Evolutionary conservation across 2,113 vertebrate species (phyloP), one percentile per base, ranked within the genome.

Genomic region (Alligator mississippiensis): DNA sequence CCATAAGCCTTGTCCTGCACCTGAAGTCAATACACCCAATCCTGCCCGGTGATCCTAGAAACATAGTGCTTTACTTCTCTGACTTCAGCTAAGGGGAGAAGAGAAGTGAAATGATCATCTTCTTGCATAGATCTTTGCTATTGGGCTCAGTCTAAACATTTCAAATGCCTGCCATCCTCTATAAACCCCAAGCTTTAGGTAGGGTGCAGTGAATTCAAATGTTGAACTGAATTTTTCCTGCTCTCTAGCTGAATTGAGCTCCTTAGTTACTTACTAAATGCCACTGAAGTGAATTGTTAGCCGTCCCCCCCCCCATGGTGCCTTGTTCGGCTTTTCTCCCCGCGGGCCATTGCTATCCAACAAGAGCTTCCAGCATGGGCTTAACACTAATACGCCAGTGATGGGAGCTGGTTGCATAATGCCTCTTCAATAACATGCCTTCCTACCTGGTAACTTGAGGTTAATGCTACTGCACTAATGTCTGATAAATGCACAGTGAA

Each of bases 261-360:
- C 55, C 88, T 12, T 11, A 38, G 59, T 84, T 80, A 87, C 70
- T 94, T 84, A 76, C 66, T 87, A 82, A 90, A 68, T 77, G 25
- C 88, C 76, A 80, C 22, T 91, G 15, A 25, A 88, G 11, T 92
- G 84, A 63, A 91, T 77, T 84, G 28, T 77, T 91, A 77, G 34
- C 92, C n/a, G n/a, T n/a, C n/a, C n/a, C 94, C 82, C 88, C 72
- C 84, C 34, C 27, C 87, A 14, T 87, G 90, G 86, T 90, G 66
- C 60, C 60, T 93, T 91, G 84, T 78, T 93, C 54, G 62, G 75
- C 28, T 87, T 76, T 78, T 88, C 81, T 94, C 86, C 82, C 93
- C 88, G 76, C 57, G 88, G 86, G 92, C 80, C 34, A 30, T 6
- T 77, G 34, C 84, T 75, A 76, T 47, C 47, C 47, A 8, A 72